Base-by-base conservation (phyloP, 2,888 invertebrate species). In the Drepana falcataria region DNA sequence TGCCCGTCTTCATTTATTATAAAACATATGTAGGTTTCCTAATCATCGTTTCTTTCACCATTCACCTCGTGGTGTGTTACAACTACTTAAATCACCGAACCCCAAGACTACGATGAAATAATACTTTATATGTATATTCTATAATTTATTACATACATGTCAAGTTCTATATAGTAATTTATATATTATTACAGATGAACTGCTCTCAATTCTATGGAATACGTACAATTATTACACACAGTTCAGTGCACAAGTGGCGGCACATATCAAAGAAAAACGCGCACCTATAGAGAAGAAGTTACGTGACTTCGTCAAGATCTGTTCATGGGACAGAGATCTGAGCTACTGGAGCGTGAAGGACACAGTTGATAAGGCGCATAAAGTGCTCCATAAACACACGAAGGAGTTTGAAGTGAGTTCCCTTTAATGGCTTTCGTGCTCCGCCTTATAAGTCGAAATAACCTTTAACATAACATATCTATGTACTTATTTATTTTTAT, bases 311-410 rank as follows among this genome's bases (percentile, higher is more conserved):
- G 96, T 99, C 0, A 98, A 98, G 83, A 98, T 99, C 54, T 96
- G 96, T 53, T 93, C 97, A 47, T 99, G 99, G 96, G 96, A 95
- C 71, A 95, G 97, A 71, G 99, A 99, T 74, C 93, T 97, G 9
- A 99, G 96, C 72, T 98, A 98, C 79, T 98, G 97, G 94, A 95
- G 98, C 41, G 95, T 99, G 54, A 97, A 96, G 67, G 95, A 96
- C 64, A 95, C 97, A 0, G 95, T 98, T 0, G 95, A 96, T 48
- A 97, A 96, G 73, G 95, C 97, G 0, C 98, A 98, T 77, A 94
- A 95, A 60, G 96, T 95, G 34, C 87, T 99, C 6, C 96, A 96
- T 76, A 98, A 97, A 79, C 95, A 95, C 74, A 94, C 97, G 40
- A 96, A 95, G 71, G 95, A 97, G 72, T 99, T 95, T 84, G 95